phyloP scores from a whole-genome alignment of 2,888 invertebrate genomes.

The Ctenicera cuprea region DNA sequence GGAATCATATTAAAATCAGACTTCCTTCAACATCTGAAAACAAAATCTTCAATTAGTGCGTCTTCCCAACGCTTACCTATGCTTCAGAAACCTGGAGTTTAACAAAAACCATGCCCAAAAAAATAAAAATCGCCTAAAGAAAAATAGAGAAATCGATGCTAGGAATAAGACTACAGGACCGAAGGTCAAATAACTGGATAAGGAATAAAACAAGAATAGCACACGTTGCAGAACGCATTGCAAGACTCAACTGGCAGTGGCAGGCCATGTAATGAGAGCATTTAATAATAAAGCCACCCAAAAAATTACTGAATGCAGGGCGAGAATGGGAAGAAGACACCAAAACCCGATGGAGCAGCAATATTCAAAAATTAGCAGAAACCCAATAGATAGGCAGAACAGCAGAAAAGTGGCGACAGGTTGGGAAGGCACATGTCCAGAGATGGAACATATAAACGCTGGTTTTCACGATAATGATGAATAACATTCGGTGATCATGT shows the following conservation, averaged over 20 bases:
- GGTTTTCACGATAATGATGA: constrained; percentile 3
- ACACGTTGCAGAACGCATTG: no score
- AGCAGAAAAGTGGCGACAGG: not conserved
- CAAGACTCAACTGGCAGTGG: constrained; percentile 1
- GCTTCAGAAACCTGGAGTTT: not conserved
- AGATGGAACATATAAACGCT: constrained; percentile 5
- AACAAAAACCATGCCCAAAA: not conserved
- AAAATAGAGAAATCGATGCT: no score
- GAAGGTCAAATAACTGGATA: not conserved
- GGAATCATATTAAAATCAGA: not conserved
- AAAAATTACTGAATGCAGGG: not conserved
- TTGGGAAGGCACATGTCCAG: constrained; percentile 15
- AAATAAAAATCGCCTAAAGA: not conserved
- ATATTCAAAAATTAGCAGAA: not conserved
- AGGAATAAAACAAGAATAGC: no score
- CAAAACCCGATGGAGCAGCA: not conserved
- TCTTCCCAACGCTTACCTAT: no score
- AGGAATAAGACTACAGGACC: not conserved
- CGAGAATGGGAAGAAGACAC: not conserved
- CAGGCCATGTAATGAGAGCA: constrained; percentile 6
- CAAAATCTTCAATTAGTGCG: constrained; percentile 8
- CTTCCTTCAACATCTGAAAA: constrained; percentile 6
- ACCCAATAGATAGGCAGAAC: not conserved
- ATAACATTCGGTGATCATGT: no score
- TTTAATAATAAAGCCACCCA: not conserved